Evolutionary conservation across 2,888 invertebrate genomes (phyloP).

Genomic region (Capitulum mitella): DNA sequence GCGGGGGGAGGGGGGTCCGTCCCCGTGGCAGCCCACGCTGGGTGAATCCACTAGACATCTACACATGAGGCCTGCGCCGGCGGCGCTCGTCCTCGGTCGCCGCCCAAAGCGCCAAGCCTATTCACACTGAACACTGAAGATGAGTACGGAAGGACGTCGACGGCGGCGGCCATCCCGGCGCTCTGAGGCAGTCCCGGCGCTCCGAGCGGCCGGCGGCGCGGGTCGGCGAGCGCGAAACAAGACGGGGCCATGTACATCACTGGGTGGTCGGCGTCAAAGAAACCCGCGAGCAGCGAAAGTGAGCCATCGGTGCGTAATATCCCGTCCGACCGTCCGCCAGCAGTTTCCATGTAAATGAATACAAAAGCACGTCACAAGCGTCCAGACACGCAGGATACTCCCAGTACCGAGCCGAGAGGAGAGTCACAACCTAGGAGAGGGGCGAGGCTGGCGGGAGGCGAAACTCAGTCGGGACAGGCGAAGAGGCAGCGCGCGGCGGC

Average conservation of each 20-base stretch:
- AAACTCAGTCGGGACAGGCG: neutral
- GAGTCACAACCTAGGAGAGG: neutral
- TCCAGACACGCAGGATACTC: neutral
- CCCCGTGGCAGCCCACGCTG: neutral
- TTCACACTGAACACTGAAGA: constrained; percentile 13
- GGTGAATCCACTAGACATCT: neutral
- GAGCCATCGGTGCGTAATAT: too few relatives aligned
- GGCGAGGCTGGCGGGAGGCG: neutral
- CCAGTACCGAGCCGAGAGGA: neutral
- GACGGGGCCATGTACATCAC: neutral
- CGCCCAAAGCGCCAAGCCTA: neutral
- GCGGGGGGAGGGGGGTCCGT: neutral
- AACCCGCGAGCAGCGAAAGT: neutral
- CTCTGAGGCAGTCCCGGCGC: too few relatives aligned
- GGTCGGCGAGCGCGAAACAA: neutral
- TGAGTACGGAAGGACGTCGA: neutral
- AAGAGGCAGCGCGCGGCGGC: neutral
- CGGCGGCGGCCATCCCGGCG: neutral
- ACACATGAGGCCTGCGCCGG: neutral
- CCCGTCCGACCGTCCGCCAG: neutral
- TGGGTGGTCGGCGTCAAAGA: neutral
- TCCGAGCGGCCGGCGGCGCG: neutral
- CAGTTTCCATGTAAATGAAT: neutral
- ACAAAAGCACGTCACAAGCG: neutral
- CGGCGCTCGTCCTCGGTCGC: neutral